A percentile compares a stretch with the other conserved stretches of the same genome.
Evolutionary conservation across 2,888 invertebrate genomes (phyloP).

Genomic region (Lasius platythorax): DNA sequence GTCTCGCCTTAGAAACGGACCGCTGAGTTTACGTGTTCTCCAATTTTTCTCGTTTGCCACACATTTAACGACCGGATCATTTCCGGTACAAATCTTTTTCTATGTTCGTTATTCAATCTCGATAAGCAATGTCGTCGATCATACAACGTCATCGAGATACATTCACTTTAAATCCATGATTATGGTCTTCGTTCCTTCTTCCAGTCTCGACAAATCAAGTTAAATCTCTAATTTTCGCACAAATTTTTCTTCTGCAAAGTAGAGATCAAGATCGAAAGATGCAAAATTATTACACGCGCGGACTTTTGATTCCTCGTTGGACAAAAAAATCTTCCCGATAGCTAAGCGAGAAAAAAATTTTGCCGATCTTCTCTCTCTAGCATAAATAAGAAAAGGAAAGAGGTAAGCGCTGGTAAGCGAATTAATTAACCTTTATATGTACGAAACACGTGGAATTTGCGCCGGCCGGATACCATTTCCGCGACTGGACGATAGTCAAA

Average conservation of each 20-base stretch:
- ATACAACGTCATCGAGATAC: not conserved
- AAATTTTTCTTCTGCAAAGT: not conserved
- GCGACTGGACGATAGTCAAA: conserved; percentile 25
- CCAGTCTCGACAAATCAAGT: not conserved
- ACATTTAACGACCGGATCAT: not conserved
- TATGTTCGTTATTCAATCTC: not conserved
- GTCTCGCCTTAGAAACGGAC: not conserved
- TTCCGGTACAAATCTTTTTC: not conserved
- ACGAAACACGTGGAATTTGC: conserved; percentile 19
- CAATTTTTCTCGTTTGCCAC: not conserved
- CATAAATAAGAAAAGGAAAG: not conserved
- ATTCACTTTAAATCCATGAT: not conserved
- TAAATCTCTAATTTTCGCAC: conserved; percentile 10
- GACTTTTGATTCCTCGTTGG: not conserved
- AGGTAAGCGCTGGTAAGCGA: not conserved
- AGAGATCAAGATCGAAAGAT: conserved; percentile 23
- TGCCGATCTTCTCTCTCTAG: not conserved
- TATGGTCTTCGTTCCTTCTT: not conserved
- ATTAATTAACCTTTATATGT: conserved; percentile 17
- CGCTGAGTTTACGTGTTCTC: not conserved
- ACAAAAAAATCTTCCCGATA: not conserved
- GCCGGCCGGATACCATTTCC: conserved; percentile 24
- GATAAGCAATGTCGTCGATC: not conserved
- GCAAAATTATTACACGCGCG: conserved; percentile 5
- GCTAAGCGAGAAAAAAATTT: not conserved